Conservation (phyloP, 2,113 vertebrate genomes). For the Lophura nycthemera region DNA sequence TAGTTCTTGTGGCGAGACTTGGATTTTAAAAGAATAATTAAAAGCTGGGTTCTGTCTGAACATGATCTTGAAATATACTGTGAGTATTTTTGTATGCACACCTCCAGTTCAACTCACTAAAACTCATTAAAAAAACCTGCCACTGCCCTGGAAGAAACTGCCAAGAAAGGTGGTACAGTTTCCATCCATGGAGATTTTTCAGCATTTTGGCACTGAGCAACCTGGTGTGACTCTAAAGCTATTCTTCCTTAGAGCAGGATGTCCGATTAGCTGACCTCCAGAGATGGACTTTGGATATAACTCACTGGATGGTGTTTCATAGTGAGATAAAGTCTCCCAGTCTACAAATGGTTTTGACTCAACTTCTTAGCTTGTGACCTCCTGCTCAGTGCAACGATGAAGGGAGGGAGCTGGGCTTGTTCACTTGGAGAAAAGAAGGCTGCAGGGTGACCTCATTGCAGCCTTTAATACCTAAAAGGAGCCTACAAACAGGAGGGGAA, state of each 20-base stretch:
- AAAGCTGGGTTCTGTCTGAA: not conserved
- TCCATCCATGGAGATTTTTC: not conserved
- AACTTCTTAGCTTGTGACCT: not conserved
- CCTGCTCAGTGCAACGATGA: not conserved
- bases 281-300: not conserved
- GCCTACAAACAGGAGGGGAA: no score
- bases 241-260: not conserved
- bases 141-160: not conserved
- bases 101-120: not conserved
- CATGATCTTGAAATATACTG: not conserved
- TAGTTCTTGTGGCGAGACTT: not conserved
- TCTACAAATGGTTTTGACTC: not conserved
- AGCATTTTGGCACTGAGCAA: not conserved
- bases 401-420: no score
- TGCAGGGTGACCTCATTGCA: no score
- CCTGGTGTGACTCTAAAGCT: not conserved
- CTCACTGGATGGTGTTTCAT: not conserved
- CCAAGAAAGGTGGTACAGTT: not conserved
- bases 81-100: not conserved
- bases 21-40: not conserved
- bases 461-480: no score
- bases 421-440: no score
- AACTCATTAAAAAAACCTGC: not conserved
- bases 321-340: not conserved
- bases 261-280: not conserved